A percentile compares a stretch with the other conserved stretches of the same genome.
Conservation (phyloP, 2,113 vertebrate species). For the Tetraodon nigroviridis region DNA sequence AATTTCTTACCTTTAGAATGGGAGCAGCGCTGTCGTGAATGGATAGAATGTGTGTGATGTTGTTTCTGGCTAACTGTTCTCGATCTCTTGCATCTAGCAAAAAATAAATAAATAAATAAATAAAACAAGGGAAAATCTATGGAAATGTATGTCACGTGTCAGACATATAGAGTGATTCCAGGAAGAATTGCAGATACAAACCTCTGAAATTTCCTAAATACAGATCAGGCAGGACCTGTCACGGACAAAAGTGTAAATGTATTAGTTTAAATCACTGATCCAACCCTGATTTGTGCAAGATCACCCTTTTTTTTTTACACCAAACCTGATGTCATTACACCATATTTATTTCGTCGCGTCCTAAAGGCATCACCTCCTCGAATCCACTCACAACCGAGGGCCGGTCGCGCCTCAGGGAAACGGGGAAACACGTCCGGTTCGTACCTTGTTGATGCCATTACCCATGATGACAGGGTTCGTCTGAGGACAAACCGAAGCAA, state of each 20-base stretch:
- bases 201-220: conserved; percentile 96
- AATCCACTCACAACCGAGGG: not conserved
- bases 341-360: not conserved
- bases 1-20: conserved; percentile 82
- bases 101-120: not conserved
- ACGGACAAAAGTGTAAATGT: conserved; percentile 1
- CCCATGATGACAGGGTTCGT: conserved; percentile 56
- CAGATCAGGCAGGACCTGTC: conserved; percentile 88
- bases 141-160: not conserved
- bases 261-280: not conserved
- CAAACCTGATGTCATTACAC: not conserved
- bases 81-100: conserved; percentile 84
- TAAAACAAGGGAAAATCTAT: not conserved
- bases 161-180: not conserved
- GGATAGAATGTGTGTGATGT: conserved; percentile 90
- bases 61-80: conserved; percentile 86
- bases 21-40: conserved; percentile 89
- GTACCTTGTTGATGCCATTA: conserved; percentile 75
- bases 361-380: not conserved
- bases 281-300: not conserved
- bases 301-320: not conserved
- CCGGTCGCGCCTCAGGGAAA: not conserved
- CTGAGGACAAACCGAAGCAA: not conserved
- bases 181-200: conserved; percentile 48
- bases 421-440: not conserved